A percentile compares a stretch with the other conserved stretches of the same genome.
Conservation (phyloP, 1,140 invertebrate species). For the Gryllus bimaculatus region DNA sequence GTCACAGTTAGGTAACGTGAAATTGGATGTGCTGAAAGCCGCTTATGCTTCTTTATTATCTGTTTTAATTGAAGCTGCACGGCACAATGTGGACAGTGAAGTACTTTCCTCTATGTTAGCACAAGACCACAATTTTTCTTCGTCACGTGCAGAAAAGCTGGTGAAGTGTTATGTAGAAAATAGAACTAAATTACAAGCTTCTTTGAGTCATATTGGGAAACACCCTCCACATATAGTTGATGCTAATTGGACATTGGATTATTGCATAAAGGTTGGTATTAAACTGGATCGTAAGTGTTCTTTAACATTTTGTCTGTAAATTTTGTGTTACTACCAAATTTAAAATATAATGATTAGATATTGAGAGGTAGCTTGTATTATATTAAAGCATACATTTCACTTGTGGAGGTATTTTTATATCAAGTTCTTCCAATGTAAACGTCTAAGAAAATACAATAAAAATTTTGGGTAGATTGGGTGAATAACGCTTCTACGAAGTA, state of each 20-base stretch:
- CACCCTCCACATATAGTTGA: slow-evolving; percentile 50
- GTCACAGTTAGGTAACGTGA: slow-evolving; percentile 31
- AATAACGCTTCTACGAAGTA: too few species aligned
- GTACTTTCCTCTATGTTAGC: slow-evolving; percentile 31
- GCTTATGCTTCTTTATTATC: slow-evolving; percentile 34
- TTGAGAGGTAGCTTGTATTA: too few species aligned
- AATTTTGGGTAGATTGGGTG: too few species aligned
- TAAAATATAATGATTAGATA: too few species aligned
- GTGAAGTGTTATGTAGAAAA: slow-evolving; percentile 33
- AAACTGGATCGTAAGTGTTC: neutral
- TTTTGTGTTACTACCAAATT: too few species aligned
- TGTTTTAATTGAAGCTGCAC: slow-evolving; percentile 35
- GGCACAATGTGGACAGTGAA: slow-evolving; percentile 33
- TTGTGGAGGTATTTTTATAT: too few species aligned
- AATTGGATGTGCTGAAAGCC: slow-evolving; percentile 35
- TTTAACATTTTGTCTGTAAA: too few species aligned
- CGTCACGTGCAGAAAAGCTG: slow-evolving; percentile 31
- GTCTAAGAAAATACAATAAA: too few species aligned
- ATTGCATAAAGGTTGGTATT: slow-evolving; percentile 38
- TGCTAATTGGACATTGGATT: slow-evolving; percentile 54
- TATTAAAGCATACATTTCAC: too few species aligned
- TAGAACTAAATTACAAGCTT: slow-evolving; percentile 32
- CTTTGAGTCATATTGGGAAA: slow-evolving; percentile 38
- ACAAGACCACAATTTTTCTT: slow-evolving; percentile 27
- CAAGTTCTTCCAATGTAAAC: too few species aligned